A percentile compares a stretch with the other conserved stretches of the same genome.
Evolutionary conservation across 2,113 vertebrate species (phyloP).

Genomic region (Puntigrus tetrazona): DNA sequence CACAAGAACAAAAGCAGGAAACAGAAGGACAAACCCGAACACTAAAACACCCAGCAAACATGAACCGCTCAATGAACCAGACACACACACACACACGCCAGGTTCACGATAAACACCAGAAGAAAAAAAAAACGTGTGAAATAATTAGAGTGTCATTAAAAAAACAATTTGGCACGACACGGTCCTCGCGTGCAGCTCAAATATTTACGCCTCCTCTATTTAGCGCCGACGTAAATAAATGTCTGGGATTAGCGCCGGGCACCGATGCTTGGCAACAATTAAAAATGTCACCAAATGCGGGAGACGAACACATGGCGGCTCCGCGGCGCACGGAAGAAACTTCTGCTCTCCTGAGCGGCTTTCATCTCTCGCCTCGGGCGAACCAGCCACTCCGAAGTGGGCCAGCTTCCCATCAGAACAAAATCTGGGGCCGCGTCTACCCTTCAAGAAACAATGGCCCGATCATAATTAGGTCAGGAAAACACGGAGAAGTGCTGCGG

Average conservation of each 20-base stretch:
- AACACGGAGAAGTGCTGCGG: constrained; percentile 57
- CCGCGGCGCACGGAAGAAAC: constrained; percentile 11
- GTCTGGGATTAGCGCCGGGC: constrained; percentile 54
- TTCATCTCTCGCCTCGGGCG: constrained; percentile 9
- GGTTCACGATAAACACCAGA: constrained; percentile 45
- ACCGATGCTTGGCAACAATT: constrained; percentile 53
- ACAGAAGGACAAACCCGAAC: background rate
- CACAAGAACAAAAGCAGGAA: constrained; percentile 9
- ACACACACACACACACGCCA: constrained; percentile 9
- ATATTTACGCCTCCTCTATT: constrained; percentile 56
- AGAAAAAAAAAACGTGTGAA: constrained; percentile 40
- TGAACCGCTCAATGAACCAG: constrained; percentile 5
- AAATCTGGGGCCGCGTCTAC: constrained; percentile 23
- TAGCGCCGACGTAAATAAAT: constrained; percentile 58
- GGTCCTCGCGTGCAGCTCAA: constrained; percentile 52
- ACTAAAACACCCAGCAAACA: constrained; percentile 21
- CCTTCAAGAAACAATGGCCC: constrained; percentile 52
- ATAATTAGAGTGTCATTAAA: constrained; percentile 61
- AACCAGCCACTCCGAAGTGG: constrained; percentile 14
- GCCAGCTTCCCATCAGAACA: constrained; percentile 30
- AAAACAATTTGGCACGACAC: constrained; percentile 53
- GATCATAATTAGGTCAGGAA: constrained; percentile 61
- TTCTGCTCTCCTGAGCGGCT: constrained; percentile 39
- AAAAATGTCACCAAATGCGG: constrained; percentile 40
- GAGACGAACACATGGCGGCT: constrained; percentile 5